phyloP scores from a whole-genome alignment of 2,113 vertebrate genomes.

The Helogale parvula region DNA sequence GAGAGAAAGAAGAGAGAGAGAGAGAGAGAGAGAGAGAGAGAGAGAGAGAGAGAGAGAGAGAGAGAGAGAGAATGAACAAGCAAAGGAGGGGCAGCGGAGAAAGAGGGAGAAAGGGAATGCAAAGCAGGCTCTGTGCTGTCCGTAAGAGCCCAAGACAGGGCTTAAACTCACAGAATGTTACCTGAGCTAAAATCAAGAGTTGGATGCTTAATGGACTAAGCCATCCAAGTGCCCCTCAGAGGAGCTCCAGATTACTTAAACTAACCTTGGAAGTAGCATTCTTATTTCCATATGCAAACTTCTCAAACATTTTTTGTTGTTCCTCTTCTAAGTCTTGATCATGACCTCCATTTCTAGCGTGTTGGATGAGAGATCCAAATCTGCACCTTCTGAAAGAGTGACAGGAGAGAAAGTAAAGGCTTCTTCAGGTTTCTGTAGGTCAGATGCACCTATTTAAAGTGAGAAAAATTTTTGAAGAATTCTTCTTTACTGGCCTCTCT shows the following conservation, averaged over 20 bases:
- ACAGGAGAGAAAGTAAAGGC: background rate
- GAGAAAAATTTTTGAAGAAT: background rate
- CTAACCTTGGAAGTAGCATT: background rate
- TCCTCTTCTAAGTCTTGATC: background rate
- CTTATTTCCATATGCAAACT: background rate
- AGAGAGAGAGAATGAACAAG: no score
- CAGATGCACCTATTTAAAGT: background rate
- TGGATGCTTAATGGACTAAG: no score
- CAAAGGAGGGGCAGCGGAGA: no score
- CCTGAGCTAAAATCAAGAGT: no score
- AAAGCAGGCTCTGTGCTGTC: no score
- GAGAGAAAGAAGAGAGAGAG: no score
- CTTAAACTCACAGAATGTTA: no score
- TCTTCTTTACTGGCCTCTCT: background rate
- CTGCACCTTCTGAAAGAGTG: background rate
- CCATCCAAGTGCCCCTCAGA: background rate
- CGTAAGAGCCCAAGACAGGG: no score
- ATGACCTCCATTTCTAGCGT: background rate
- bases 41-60: no score
- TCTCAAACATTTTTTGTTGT: background rate
- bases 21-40: no score
- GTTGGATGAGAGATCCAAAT: background rate
- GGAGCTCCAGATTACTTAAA: background rate
- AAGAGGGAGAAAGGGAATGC: no score
- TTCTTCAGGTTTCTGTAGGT: background rate